Conservation (phyloP, 2,888 invertebrate genomes). For the Drosophila quinaria region DNA sequence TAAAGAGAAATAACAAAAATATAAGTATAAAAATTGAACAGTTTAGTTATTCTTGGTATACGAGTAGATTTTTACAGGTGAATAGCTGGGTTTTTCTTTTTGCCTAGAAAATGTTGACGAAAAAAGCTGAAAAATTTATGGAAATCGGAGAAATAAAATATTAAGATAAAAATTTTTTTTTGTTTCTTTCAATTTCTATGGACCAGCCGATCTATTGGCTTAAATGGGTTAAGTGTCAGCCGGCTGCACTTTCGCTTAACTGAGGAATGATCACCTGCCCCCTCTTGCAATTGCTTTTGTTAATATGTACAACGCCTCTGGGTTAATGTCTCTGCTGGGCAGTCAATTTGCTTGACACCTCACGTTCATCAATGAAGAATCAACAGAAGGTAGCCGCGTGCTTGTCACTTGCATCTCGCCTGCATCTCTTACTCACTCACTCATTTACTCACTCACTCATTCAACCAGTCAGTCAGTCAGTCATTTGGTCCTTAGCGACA, state of each 20-base stretch:
- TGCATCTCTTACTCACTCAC: conserved; percentile 22
- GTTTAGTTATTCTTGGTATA: no score
- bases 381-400: conserved; percentile 51
- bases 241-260: not conserved
- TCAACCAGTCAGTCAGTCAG: conserved; percentile 26
- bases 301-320: conserved; percentile 52
- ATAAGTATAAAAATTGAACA: no score
- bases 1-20: no score
- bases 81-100: no score
- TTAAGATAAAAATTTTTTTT: no score
- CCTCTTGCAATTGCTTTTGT: not conserved
- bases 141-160: no score
- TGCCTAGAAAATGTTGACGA: no score
- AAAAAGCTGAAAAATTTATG: no score
- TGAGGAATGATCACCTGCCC: not conserved
- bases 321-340: conserved; percentile 40
- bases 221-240: no score
- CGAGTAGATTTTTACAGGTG: no score
- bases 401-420: conserved; percentile 42
- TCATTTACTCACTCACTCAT: conserved; percentile 39
- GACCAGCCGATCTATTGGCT: no score
- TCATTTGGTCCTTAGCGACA: conserved; percentile 33
- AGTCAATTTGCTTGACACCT: conserved; percentile 85
- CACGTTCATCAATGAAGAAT: conserved; percentile 84
- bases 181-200: no score